Evolutionary conservation across 2,113 vertebrate species (phyloP).

Genomic region (Oreochromis niloticus): DNA sequence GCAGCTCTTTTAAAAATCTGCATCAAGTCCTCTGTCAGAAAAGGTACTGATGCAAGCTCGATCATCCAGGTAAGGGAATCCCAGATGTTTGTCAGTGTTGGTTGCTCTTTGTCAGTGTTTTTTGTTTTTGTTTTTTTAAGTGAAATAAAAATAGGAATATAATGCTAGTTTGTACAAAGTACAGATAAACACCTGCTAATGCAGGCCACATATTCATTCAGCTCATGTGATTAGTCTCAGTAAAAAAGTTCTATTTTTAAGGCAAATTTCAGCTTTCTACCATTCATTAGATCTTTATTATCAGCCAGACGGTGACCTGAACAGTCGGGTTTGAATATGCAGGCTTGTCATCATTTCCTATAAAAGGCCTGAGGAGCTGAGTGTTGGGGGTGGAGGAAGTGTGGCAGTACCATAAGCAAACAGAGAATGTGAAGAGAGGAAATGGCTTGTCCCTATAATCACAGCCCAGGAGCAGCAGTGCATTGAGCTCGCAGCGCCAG

Average conservation of each 20-base stretch:
- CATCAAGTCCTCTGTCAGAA: too few species aligned
- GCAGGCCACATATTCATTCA: neutral
- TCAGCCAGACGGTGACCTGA: neutral
- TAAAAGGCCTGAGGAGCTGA: conserved; percentile 1
- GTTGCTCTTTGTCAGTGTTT: too few species aligned
- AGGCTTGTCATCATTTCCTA: conserved; percentile 13
- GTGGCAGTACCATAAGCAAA: conserved; percentile 60
- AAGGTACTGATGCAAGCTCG: too few species aligned
- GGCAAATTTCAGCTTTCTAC: neutral
- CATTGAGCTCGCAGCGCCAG: conserved; percentile 38
- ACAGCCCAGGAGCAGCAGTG: conserved; percentile 40
- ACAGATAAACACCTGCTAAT: neutral
- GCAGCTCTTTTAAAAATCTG: too few species aligned
- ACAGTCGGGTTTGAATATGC: neutral
- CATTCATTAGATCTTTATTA: neutral
- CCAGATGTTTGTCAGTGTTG: too few species aligned
- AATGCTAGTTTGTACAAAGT: neutral
- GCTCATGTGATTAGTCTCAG: neutral
- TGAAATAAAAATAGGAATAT: too few species aligned
- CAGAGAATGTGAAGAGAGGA: conserved; percentile 59
- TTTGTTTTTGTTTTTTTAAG: too few species aligned
- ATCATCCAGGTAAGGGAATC: too few species aligned
- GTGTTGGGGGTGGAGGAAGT: conserved; percentile 33
- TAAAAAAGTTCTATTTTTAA: neutral
- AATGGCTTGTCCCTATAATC: conserved; percentile 39